A percentile compares a stretch with the other conserved stretches of the same genome.
Evolutionary conservation across 2,113 vertebrate genomes (phyloP).

Genomic region (Mustela lutreola): DNA sequence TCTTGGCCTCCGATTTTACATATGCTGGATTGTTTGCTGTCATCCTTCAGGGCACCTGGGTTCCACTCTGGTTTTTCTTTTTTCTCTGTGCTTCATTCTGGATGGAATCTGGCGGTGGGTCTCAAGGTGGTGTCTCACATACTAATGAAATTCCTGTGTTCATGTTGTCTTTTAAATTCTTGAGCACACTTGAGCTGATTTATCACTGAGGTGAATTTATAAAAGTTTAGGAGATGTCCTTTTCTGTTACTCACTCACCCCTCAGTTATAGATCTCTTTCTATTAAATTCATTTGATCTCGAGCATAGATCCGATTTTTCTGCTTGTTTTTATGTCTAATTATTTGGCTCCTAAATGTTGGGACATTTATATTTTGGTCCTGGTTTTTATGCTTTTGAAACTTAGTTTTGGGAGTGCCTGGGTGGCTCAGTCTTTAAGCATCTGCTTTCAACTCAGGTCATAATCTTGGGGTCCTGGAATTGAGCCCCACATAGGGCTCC

Average conservation of each 20-base stretch:
- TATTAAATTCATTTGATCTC: background rate
- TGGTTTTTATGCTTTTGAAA: background rate
- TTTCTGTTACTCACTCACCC: background rate
- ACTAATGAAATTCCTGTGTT: background rate
- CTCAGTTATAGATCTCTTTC: conserved; percentile 1
- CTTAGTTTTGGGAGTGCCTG: background rate
- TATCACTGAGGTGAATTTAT: background rate
- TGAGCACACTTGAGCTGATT: background rate
- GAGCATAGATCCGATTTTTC: background rate
- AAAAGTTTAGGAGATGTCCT: background rate
- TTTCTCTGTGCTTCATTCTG: background rate
- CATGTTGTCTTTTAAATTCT: background rate
- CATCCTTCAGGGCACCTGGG: background rate
- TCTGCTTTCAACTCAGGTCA: no score
- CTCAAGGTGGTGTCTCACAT: background rate
- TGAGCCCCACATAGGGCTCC: no score
- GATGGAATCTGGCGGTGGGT: background rate
- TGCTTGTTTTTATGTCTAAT: background rate
- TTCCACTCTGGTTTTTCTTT: background rate
- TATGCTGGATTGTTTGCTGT: background rate
- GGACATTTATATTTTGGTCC: background rate
- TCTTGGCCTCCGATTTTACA: background rate
- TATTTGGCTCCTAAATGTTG: background rate
- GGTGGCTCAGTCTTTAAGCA: no score
- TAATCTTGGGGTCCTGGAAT: no score